phyloP scores from a whole-genome alignment of 2,113 vertebrate genomes.

The Dromaius novaehollandiae region DNA sequence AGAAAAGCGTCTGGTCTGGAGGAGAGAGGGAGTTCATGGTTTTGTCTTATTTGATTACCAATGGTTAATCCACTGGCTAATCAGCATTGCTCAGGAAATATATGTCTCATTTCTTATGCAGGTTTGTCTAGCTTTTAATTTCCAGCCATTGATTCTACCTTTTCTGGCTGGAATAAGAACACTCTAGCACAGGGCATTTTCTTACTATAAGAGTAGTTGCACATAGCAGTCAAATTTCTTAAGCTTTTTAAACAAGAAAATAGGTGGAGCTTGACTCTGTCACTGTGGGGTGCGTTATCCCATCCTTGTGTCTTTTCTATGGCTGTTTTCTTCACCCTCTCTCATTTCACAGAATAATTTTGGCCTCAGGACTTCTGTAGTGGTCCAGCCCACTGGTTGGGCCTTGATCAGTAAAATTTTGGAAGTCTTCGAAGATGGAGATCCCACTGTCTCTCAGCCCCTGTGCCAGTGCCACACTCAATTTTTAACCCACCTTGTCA shows the following conservation, averaged over 20 bases:
- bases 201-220: conserved; percentile 52
- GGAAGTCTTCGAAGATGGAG: background rate
- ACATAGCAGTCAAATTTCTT: conserved; percentile 64
- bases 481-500: background rate
- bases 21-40: background rate
- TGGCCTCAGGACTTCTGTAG: conserved; percentile 35
- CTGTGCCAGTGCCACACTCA: background rate
- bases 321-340: conserved; percentile 47
- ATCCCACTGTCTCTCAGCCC: background rate
- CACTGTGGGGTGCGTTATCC: conserved; percentile 47
- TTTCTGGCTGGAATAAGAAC: conserved; percentile 53
- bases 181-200: background rate
- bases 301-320: conserved; percentile 32
- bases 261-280: conserved; percentile 64
- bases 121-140: conserved; percentile 62
- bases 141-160: conserved; percentile 54
- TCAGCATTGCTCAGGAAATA: conserved; percentile 43
- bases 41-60: conserved; percentile 15
- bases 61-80: background rate
- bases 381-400: background rate
- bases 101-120: background rate
- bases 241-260: conserved; percentile 62
- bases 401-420: background rate
- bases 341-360: conserved; percentile 62
- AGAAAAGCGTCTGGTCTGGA: background rate